Conservation (phyloP, 2,113 vertebrate species). For the Chionis minor region DNA sequence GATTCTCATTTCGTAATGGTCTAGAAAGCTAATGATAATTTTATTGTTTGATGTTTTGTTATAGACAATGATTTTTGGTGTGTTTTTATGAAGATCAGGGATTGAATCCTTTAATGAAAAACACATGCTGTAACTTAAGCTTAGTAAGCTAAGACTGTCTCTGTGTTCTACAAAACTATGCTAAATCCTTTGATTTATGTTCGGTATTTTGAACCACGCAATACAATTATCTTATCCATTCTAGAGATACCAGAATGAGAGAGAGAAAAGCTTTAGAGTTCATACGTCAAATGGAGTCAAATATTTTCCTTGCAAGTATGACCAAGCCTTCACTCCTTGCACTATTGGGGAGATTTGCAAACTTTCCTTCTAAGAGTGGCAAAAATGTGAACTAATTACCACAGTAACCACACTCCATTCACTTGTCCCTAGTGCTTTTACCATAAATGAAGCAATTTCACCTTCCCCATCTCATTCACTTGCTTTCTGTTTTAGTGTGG, state of each 20-base stretch:
- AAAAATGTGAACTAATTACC: neutral
- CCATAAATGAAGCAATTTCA: neutral
- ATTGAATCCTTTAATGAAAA: constrained; percentile 46
- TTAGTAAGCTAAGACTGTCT: constrained; percentile 34
- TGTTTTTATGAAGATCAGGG: constrained; percentile 19
- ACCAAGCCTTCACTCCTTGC: neutral
- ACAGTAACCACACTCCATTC: neutral
- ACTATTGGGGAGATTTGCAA: neutral
- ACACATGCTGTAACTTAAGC: constrained; percentile 41
- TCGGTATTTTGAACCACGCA: neutral
- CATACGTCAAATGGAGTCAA: neutral
- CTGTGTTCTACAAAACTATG: constrained; percentile 24
- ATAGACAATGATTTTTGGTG: constrained; percentile 20
- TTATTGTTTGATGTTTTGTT: constrained; percentile 61
- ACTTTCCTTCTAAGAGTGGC: neutral
- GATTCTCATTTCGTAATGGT: constrained; percentile 19
- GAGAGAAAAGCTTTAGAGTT: neutral
- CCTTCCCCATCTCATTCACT: neutral
- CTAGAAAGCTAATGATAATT: constrained; percentile 51
- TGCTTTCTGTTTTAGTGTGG: neutral
- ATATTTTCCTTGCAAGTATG: neutral
- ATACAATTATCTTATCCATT: neutral
- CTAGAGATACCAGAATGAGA: neutral
- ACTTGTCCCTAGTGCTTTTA: neutral
- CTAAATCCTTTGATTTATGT: constrained; percentile 34